phyloP scores from a whole-genome alignment of 2,888 invertebrate genomes.

The Taphrorychus bicolor region DNA sequence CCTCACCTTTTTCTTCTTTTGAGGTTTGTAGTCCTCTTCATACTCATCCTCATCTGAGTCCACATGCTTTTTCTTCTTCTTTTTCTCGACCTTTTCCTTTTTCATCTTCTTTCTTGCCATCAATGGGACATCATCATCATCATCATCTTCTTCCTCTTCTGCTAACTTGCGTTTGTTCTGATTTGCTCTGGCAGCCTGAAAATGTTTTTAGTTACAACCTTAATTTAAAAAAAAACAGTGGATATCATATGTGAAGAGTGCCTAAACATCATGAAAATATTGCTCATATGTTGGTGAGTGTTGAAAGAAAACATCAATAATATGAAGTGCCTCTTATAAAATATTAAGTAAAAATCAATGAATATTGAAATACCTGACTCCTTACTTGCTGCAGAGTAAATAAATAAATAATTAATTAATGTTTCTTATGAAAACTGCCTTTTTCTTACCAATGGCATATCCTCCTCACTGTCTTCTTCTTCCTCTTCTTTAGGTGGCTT shows the following conservation, averaged over 20 bases:
- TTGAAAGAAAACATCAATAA: neutral
- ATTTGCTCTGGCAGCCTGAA: conserved; percentile 35
- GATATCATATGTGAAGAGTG: neutral
- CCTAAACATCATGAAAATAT: neutral
- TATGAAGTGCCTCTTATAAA: neutral
- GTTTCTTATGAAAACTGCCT: neutral
- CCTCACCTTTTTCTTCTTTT: conserved; percentile 59
- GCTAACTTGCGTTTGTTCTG: conserved; percentile 62
- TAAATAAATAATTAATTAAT: neutral
- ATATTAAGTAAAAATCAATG: neutral
- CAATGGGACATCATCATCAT: conserved; percentile 72
- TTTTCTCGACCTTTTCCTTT: conserved; percentile 61
- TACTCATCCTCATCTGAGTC: conserved; percentile 66
- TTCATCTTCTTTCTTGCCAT: conserved; percentile 73
- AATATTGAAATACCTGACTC: conserved; percentile 33
- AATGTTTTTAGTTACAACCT: neutral
- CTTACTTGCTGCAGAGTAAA: conserved; percentile 21
- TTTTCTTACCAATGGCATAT: conserved; percentile 77
- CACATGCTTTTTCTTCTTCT: conserved; percentile 58
- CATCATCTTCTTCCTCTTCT: conserved; percentile 65
- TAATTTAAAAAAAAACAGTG: neutral
- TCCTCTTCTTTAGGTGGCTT: conserved; percentile 54
- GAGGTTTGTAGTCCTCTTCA: conserved; percentile 65
- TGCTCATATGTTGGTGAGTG: too few species aligned
- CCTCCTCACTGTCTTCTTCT: conserved; percentile 77